These are phyloP conservation scores for Ceratosolen fusciceps DNA, from an alignment of 1,140 invertebrate genomes.

Conservation along the genomic window DNA sequence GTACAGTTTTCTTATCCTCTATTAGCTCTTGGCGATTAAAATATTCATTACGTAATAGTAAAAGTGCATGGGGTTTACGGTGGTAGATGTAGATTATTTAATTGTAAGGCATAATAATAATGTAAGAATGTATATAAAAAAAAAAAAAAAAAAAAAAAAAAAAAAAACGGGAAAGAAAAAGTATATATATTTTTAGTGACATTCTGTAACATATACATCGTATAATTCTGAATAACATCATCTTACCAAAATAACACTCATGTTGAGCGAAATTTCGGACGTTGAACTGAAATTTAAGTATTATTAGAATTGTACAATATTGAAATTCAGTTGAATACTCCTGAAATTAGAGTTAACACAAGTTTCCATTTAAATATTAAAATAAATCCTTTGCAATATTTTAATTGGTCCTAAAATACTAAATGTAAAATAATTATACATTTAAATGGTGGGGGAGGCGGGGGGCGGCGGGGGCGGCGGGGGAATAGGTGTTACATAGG, in stretches of 20 bases:
- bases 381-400: not conserved
- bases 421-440: not conserved
- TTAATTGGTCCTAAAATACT: not conserved
- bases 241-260: slow-evolving; percentile 25
- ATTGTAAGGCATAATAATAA: no score
- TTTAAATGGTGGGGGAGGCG: no score
- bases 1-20: no score
- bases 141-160: no score
- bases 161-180: no score
- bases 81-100: no score
- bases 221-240: slow-evolving; percentile 24
- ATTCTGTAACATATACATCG: slow-evolving; percentile 10
- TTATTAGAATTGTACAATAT: slow-evolving; percentile 26
- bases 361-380: not conserved
- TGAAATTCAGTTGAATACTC: slow-evolving; percentile 14
- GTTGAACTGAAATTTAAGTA: slow-evolving; percentile 27
- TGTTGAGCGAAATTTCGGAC: slow-evolving; percentile 20
- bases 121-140: no score
- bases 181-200: slow-evolving; percentile 20
- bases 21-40: no score
- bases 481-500: not conserved
- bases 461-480: no score
- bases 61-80: no score
- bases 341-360: slow-evolving; percentile 9
- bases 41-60: no score